These are phyloP conservation scores for Dreissena rostriformis DNA, from an alignment of 1,140 invertebrate species.

Conservation along the genomic window DNA sequence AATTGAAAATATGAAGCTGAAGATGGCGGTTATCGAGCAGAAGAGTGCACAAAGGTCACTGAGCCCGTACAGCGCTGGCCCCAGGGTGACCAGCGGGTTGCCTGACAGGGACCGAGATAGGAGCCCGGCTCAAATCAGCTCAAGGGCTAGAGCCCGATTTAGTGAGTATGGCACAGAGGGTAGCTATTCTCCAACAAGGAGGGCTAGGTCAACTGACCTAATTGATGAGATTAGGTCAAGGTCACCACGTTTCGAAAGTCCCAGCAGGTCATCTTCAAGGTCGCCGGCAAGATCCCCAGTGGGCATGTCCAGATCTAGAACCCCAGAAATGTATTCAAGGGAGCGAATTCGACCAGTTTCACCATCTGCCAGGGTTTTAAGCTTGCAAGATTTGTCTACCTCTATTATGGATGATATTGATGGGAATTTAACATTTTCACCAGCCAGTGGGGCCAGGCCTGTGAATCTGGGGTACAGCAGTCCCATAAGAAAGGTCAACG, in stretches of 20 bases:
- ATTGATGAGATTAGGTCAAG: conserved; percentile 41
- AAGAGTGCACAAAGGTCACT: conserved; percentile 28
- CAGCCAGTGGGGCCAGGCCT: conserved; percentile 56
- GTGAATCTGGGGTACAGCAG: conserved; percentile 74
- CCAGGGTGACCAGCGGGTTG: conserved; percentile 24
- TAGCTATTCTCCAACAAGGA: conserved; percentile 44
- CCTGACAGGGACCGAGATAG: conserved; percentile 56
- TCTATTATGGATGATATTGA: conserved; percentile 59
- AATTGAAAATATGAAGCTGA: conserved; percentile 68
- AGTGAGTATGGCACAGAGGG: conserved; percentile 37
- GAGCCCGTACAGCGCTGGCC: conserved; percentile 25
- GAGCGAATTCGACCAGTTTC: conserved; percentile 49
- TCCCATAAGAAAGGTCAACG: conserved; percentile 71
- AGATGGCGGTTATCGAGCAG: conserved; percentile 65
- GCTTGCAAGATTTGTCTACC: conserved; percentile 63
- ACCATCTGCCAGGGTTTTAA: conserved; percentile 53
- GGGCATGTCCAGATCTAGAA: conserved; percentile 49
- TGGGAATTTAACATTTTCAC: conserved; percentile 64
- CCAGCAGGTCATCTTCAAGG: conserved; percentile 18
- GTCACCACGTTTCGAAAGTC: conserved; percentile 52
- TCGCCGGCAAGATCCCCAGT: conserved; percentile 42
- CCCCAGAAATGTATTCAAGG: conserved; percentile 49
- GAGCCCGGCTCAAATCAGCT: conserved; percentile 50
- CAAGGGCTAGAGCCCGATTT: conserved; percentile 49
- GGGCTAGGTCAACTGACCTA: conserved; percentile 35